Evolutionary conservation across 2,797 vertebrate species (phyloP), one percentile per base, ranked within the genome.

Genomic region (Threskiornis aethiopicus): DNA sequence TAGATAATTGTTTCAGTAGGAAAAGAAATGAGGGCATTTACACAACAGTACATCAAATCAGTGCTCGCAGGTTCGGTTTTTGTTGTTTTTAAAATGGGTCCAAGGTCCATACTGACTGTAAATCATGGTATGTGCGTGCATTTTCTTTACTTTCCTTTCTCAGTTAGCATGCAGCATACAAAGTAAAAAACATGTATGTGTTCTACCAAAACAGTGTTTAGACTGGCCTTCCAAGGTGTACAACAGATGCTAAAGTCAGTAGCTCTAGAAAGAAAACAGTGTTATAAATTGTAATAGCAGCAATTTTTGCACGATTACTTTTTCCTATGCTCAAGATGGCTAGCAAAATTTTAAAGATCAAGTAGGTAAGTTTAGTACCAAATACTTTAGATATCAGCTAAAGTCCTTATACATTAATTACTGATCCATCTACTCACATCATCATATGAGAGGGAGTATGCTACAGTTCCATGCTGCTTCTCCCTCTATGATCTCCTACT

Each of bases 101-200:
- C 33, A 44, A 87, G 11, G 16, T 59, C 41, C 35, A 33, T 6
- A 28, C 3, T 51, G 72, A 37, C 22, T 61, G 13, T 15, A 83
- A 59, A 41, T 81, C 31, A n/a, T 1, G 4, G 5, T 26, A 14
- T 5, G 4, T 28, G 3, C 7, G 16, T 25, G 25, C 7, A 7
- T 52, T 64, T 90, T 35, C 39, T 47, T 76, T 51, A 54, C 11
- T 84, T 58, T 47, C 8, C 13, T 64, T 67, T 55, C 31, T 79
- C 67, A 70, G 44, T 42, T 26, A 79, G 17, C 9, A 65, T 1
- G 2, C 28, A 59, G 17, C 9, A 42, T 51, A 26, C 13, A 14
- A 31, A 42, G 4, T 25, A n/a, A 70, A 80, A 37, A 59, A 51
- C 1, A 44, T 1, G 4, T 16, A 3, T 12, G 3, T 16, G 24